Evolutionary conservation across 1,140 invertebrate species (phyloP), one percentile per base, ranked within the genome.

Genomic region (Amyelois transitella): DNA sequence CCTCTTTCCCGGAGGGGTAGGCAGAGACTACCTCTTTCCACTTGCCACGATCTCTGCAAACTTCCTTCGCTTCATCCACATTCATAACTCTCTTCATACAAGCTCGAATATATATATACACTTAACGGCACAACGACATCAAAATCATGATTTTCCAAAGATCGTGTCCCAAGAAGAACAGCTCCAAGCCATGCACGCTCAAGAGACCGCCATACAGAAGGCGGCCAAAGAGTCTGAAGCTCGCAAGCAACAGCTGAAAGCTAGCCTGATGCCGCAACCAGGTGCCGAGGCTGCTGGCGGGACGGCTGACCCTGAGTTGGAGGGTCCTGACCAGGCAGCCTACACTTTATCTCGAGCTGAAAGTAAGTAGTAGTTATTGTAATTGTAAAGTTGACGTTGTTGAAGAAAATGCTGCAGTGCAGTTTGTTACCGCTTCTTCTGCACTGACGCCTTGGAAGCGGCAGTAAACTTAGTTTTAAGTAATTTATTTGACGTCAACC

Each of bases 321-420:
- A 84, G 8, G 84, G 81, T 7, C 84, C 84, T 0, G 84, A 87
- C 52, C 80, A 85, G 54, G 56, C 72, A 0, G 77, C 74, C 0
- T 77, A 87, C 55, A 87, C 81, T 0, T 14, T 87, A 54, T 74
- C 73, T 1, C 69, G 84, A 47, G 71, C 77, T 43, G 84, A 87
- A 53, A 67, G 81, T 87, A 52, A 74, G 66, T 59, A 44, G 1
- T 47, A 28, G 18, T 18, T 28, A 28, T 12, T 12, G 10, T 38
- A 38, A 38, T 38, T 38, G 2, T 38, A 12, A 17, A 8, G 43
- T 5, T 8, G 6, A 14, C 6, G 17, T n/a, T n/a, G n/a, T n/a
- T n/a, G n/a, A n/a, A n/a, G n/a, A n/a, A n/a, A n/a, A n/a, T n/a
- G n/a, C n/a, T n/a, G n/a, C n/a, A n/a, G n/a, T n/a, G n/a, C n/a